Conservation (phyloP, 2,888 invertebrate genomes). For the Tachina fera region DNA sequence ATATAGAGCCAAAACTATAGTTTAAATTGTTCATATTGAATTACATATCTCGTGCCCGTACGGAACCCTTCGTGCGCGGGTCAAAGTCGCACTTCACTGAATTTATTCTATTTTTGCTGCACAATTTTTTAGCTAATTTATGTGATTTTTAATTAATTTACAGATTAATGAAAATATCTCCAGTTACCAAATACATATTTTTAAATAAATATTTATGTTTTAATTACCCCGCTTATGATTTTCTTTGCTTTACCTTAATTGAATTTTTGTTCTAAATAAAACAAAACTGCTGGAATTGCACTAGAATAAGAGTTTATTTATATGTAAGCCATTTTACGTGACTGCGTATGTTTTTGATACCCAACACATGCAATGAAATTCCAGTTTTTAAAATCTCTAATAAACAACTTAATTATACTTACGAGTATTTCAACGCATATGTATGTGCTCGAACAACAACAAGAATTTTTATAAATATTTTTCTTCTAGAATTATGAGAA, state of each 20-base stretch:
- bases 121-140: constrained; percentile 4
- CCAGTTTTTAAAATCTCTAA: constrained; percentile 22
- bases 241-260: background rate
- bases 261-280: constrained; percentile 11
- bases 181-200: constrained; percentile 6
- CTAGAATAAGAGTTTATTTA: background rate
- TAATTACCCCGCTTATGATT: background rate
- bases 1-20: no score
- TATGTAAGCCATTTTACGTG: background rate
- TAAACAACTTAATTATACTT: background rate
- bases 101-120: background rate
- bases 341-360: background rate
- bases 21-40: no score
- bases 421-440: background rate
- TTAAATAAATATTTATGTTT: background rate
- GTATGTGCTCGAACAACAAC: constrained; percentile 3
- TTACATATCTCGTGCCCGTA: no score
- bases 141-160: background rate
- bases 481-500: no score
- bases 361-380: constrained; percentile 8
- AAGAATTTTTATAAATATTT: no score
- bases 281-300: background rate
- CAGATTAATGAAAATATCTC: background rate
- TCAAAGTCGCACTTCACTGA: no score
- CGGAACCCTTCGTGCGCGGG: no score